These are phyloP conservation scores for Tragelaphus strepsiceros DNA, from an alignment of 2,113 vertebrate genomes.

Conservation along the genomic window DNA sequence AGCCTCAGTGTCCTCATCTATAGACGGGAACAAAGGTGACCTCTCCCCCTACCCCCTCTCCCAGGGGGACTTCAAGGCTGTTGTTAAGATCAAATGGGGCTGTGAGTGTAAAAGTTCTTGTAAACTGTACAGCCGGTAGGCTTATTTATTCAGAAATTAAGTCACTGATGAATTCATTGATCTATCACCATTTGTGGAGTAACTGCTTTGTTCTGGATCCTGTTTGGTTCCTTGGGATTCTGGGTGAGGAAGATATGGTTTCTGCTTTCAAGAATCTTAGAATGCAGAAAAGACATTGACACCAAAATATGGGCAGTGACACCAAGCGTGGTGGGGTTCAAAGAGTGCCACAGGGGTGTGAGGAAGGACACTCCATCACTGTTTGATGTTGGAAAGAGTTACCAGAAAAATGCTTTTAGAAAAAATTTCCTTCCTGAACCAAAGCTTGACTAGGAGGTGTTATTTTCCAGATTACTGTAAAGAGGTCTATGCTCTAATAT, in stretches of 20 bases:
- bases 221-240: background rate
- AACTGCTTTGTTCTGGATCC: background rate
- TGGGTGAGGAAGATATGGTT: background rate
- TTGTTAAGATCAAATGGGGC: background rate
- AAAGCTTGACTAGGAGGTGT: background rate
- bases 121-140: background rate
- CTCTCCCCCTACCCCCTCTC: too few relatives aligned
- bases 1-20: background rate
- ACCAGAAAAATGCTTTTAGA: background rate
- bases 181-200: background rate
- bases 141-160: background rate
- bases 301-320: background rate
- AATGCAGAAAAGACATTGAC: background rate
- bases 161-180: background rate
- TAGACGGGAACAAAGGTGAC: background rate
- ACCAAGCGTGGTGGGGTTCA: background rate
- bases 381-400: background rate
- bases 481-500: background rate
- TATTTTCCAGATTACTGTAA: slow-evolving; percentile 8
- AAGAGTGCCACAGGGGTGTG: fast-evolving
- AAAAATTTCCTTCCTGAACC: background rate
- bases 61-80: background rate
- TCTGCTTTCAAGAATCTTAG: background rate
- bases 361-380: background rate
- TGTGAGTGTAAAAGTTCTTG: background rate